Evolutionary conservation across 2,888 invertebrate species (phyloP), one percentile per base, ranked within the genome.

Genomic region (Automeris io): DNA sequence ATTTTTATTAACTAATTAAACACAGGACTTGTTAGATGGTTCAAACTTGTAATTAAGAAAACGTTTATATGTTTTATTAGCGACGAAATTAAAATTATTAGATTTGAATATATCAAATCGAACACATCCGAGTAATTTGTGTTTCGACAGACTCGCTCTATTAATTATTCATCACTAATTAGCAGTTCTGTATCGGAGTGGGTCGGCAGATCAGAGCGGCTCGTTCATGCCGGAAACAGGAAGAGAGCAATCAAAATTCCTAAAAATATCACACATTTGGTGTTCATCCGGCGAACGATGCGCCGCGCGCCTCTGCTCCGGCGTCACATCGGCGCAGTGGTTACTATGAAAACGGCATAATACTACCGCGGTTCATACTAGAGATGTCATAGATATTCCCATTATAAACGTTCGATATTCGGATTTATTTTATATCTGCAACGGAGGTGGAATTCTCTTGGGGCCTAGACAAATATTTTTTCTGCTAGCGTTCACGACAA

Each of bases 201-300:
- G 61, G 50, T 55, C 71, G 74, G 71, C 62, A 70, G 72, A 81
- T 80, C 79, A 78, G 60, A 78, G 78, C 70, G 60, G 47, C 43
- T 49, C 47, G 55, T 50, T 51, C 54, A 54, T 69, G 72, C 74
- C 81, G 86, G 86, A 86, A 79, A 85, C 85, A 80, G 86, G 86
- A 86, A 86, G 76, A 62, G 61, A 55, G 80, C 75, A 82, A 86
- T 85, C 86, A 85, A 83, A 85, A 78, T 80, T 75, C 76, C 83
- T 82, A 86, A 82, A 86, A 85, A 86, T 86, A 86, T 79, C 75
- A 78, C 82, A 79, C 86, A 80, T 85, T 85, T 80, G 82, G 85
- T 79, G 78, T 72, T 78, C 83, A 79, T 82, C 82, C 85, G 85
- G 76, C 67, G 70, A 61, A 45, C 54, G 49, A 48, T 52, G 44